phyloP scores from a whole-genome alignment of 1,140 invertebrate genomes.

The Achroia grisella region DNA sequence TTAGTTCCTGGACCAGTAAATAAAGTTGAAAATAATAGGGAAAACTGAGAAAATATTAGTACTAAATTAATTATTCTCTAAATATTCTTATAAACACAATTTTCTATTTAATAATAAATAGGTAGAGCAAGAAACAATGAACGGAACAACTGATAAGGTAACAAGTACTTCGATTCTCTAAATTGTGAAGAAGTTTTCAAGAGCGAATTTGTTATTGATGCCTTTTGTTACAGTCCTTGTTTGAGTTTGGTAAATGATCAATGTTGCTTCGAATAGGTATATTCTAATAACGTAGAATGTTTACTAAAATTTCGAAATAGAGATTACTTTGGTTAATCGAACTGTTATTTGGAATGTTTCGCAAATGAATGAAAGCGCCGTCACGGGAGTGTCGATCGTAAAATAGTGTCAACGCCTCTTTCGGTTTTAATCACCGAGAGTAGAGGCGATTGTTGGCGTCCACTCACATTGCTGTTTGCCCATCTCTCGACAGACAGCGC shows the following conservation, averaged over 20 bases:
- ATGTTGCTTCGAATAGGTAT: no score
- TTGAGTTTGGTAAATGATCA: not conserved
- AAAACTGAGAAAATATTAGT: constrained; percentile 24
- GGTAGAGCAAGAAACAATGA: not conserved
- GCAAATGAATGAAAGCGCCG: constrained; percentile 10
- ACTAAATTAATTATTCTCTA: no score
- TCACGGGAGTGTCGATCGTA: constrained; percentile 48
- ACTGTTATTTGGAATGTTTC: no score
- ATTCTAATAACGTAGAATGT: no score
- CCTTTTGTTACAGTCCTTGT: constrained; percentile 1
- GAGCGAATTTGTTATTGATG: constrained; percentile 3
- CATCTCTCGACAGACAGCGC: constrained; percentile 59
- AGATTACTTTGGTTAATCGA: no score
- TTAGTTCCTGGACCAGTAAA: no score
- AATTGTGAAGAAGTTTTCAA: constrained; percentile 2
- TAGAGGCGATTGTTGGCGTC: constrained; percentile 60
- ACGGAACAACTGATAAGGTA: not conserved
- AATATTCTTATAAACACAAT: no score
- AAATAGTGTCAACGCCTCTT: constrained; percentile 67
- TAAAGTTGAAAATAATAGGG: no score
- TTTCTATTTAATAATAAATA: no score
- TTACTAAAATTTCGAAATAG: no score
- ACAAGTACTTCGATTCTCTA: constrained; percentile 2
- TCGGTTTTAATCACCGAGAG: constrained; percentile 67
- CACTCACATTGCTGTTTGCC: constrained; percentile 61